These are phyloP conservation scores for Phylloscopus collybita DNA, from an alignment of 2,797 vertebrate genomes.

Conservation along the genomic window DNA sequence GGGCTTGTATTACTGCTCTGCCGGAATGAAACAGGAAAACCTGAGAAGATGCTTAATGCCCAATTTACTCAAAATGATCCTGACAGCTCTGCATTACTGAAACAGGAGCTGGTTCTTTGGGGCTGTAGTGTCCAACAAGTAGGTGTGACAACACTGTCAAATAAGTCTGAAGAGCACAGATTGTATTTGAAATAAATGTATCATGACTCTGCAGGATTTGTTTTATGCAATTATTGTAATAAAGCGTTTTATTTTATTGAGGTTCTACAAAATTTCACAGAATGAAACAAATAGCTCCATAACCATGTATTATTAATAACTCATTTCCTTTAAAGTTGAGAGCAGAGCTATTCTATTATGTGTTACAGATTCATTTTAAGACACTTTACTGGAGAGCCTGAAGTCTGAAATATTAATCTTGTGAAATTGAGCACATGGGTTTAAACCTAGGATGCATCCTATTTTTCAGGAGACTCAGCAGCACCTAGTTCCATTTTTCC, in stretches of 20 bases:
- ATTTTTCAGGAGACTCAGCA: neutral
- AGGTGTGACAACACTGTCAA: neutral
- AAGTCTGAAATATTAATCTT: neutral
- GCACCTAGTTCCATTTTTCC: neutral
- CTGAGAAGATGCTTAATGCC: neutral
- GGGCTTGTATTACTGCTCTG: neutral
- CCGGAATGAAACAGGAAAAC: neutral
- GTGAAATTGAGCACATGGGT: neutral
- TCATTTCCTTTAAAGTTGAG: neutral
- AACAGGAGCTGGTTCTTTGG: neutral
- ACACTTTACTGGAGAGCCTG: neutral
- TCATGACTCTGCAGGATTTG: neutral
- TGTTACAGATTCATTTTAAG: neutral
- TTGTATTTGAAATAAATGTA: neutral
- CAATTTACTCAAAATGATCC: neutral
- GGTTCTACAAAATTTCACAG: neutral
- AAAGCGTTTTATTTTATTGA: neutral
- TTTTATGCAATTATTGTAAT: neutral
- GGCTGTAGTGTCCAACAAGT: neutral
- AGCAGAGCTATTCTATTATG: neutral
- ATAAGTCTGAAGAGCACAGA: neutral
- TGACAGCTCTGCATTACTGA: neutral
- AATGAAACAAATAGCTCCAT: neutral
- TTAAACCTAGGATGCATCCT: neutral
- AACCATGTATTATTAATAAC: constrained; percentile 7